Evolutionary conservation across 2,888 invertebrate species (phyloP).

Genomic region (Anorthoa munda): DNA sequence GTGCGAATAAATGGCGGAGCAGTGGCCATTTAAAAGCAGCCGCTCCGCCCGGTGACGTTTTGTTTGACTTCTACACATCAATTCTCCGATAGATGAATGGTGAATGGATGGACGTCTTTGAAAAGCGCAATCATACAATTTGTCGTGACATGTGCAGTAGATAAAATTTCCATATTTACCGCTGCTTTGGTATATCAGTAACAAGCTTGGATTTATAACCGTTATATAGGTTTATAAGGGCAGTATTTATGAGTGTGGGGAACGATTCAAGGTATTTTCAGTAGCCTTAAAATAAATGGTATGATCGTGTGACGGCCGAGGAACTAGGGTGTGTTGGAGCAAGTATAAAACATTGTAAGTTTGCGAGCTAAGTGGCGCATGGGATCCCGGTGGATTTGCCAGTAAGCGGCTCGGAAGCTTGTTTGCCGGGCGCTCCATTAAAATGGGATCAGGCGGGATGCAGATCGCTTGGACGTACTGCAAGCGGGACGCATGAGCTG

Average conservation of each 20-base stretch:
- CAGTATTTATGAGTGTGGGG: constrained; percentile 28
- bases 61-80: constrained; percentile 70
- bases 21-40: constrained; percentile 71
- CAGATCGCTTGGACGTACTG: constrained; percentile 87
- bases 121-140: constrained; percentile 72
- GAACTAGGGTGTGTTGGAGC: constrained; percentile 60
- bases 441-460: constrained; percentile 90
- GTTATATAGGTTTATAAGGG: constrained; percentile 46
- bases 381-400: constrained; percentile 88
- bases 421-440: constrained; percentile 91
- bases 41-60: constrained; percentile 72
- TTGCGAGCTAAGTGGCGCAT: constrained; percentile 86
- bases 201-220: constrained; percentile 46
- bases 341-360: constrained; percentile 80
- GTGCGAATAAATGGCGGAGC: constrained; percentile 83
- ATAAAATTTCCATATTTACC: constrained; percentile 60
- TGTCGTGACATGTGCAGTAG: constrained; percentile 71
- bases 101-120: constrained; percentile 71
- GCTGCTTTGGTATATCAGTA: constrained; percentile 31
- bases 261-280: constrained; percentile 41
- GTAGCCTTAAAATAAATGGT: constrained; percentile 45
- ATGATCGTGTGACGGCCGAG: constrained; percentile 47
- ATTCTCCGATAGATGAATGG: constrained; percentile 63
- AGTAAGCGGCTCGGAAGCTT: constrained; percentile 89
- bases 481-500: constrained; percentile 73